Conservation (phyloP, 2,797 vertebrate genomes). For the Triplophysa yarkandensis region DNA sequence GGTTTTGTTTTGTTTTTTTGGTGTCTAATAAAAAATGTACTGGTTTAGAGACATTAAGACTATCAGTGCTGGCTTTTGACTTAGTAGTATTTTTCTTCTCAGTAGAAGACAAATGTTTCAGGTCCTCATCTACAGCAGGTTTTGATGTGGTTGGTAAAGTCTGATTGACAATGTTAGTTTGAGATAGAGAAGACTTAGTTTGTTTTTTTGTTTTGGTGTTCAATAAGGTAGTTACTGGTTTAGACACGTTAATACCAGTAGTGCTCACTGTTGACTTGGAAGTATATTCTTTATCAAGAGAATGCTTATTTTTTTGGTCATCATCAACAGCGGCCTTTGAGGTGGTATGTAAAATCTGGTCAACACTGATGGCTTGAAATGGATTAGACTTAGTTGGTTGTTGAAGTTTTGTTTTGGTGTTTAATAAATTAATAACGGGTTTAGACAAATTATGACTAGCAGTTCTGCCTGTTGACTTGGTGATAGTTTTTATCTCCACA, state of each 20-base stretch:
- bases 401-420: constrained; percentile 43
- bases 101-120: not conserved
- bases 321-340: constrained; percentile 29
- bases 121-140: not conserved
- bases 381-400: constrained; percentile 11
- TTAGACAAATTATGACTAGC: constrained; percentile 54
- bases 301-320: constrained; percentile 23
- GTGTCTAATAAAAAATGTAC: constrained; percentile 38
- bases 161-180: constrained; percentile 2
- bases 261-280: constrained; percentile 8
- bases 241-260: not conserved
- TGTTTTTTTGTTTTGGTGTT: constrained; percentile 7
- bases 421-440: constrained; percentile 50
- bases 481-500: constrained; percentile 60
- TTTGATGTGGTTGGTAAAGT: constrained; percentile 1
- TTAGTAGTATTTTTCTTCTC: no score
- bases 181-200: not conserved
- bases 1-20: constrained; percentile 40
- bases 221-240: not conserved
- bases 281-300: constrained; percentile 69
- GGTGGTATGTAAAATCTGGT: constrained; percentile 25
- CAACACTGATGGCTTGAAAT: constrained; percentile 24
- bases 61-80: no score
- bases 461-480: not conserved
- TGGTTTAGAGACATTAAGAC: constrained; percentile 59